A percentile compares a stretch with the other conserved stretches of the same genome.
phyloP scores from a whole-genome alignment of 1,140 invertebrate species.

The Heterodera schachtii region DNA sequence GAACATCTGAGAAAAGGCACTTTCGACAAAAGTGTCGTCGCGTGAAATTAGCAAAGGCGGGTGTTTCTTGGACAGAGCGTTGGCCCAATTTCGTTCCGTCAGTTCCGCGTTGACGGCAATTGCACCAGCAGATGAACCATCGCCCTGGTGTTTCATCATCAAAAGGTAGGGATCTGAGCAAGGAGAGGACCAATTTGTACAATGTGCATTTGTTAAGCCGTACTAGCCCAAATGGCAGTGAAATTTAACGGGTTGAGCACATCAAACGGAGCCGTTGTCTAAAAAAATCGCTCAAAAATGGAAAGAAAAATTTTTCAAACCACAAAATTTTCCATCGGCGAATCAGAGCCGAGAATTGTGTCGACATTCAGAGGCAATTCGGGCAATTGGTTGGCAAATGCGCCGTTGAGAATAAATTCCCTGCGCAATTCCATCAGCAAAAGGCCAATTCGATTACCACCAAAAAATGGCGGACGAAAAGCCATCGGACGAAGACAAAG shows the following conservation, averaged over 20 bases:
- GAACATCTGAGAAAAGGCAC: slow-evolving; percentile 13
- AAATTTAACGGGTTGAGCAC: slow-evolving; percentile 53
- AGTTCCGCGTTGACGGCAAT: background rate
- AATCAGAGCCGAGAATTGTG: slow-evolving; percentile 60
- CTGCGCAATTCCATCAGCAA: slow-evolving; percentile 63
- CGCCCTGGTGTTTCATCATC: slow-evolving; percentile 46
- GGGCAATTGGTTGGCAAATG: slow-evolving; percentile 60
- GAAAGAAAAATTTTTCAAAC: background rate
- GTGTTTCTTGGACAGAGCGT: slow-evolving; percentile 35
- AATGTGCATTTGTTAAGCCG: slow-evolving; percentile 23
- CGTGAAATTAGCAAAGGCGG: slow-evolving; percentile 20
- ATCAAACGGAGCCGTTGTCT: slow-evolving; percentile 49
- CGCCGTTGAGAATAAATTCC: slow-evolving; percentile 62
- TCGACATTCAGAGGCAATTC: slow-evolving; percentile 56
- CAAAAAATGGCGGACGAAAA: slow-evolving; percentile 61
- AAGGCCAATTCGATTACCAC: slow-evolving; percentile 61
- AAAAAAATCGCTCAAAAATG: background rate
- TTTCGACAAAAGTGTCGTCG: slow-evolving; percentile 18
- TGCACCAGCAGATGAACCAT: slow-evolving; percentile 34
- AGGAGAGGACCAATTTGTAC: background rate
- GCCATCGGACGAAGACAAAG: slow-evolving; percentile 57
- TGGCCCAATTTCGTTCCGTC: slow-evolving; percentile 33
- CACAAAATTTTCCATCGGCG: slow-evolving; percentile 59
- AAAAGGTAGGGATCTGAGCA: slow-evolving; percentile 48
- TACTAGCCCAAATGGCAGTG: slow-evolving; percentile 57